Evolutionary conservation across 2,797 vertebrate genomes (phyloP), one percentile per base, ranked within the genome.

Genomic region (Leucoraja ocellata): DNA sequence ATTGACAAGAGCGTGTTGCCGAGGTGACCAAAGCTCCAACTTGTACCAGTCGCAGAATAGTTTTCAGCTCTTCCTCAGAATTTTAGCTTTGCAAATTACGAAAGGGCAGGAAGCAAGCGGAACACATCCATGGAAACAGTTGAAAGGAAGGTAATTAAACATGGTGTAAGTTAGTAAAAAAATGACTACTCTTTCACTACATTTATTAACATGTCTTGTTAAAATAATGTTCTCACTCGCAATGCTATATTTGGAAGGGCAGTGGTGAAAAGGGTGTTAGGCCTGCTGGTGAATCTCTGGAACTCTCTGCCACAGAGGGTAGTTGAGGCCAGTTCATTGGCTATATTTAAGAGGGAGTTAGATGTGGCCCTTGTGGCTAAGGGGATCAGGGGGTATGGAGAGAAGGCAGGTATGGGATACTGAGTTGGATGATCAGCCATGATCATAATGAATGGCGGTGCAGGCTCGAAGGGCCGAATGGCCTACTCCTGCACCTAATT

Each of bases 21-120:
- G 93, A 23, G 96, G 97, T 92, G 94, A 96, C 93, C 96, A 96
- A 93, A 94, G 95, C 93, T 95, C 96, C 0, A 95, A 98, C 94
- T 96, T 99, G 21, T 99, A 98, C 95, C 96, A 96, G 94, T 97
- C 97, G 93, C 96, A 96, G 95, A 99, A 96, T 96, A 99, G 98
- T 95, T 99, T 98, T 94, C 97, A 97, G 93, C 97, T 99, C 96
- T 99, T 99, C 95, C 97, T 99, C 93, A 96, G 97, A 93, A 97
- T 99, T 96, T 96, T 99, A 96, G 97, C 98, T 94, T 96, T 95
- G 94, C 96, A 98, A 95, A 95, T 99, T 93, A 97, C 96, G 93
- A 97, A 98, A 95, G 94, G 95, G 93, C 94, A 94, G 81, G 97
- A 97, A 94, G 95, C 94, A 84, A 96, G 94, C 88, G 97, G 97